Evolutionary conservation across 2,113 vertebrate genomes (phyloP), one percentile per base, ranked within the genome.

Genomic region (Ammodytes marinus): DNA sequence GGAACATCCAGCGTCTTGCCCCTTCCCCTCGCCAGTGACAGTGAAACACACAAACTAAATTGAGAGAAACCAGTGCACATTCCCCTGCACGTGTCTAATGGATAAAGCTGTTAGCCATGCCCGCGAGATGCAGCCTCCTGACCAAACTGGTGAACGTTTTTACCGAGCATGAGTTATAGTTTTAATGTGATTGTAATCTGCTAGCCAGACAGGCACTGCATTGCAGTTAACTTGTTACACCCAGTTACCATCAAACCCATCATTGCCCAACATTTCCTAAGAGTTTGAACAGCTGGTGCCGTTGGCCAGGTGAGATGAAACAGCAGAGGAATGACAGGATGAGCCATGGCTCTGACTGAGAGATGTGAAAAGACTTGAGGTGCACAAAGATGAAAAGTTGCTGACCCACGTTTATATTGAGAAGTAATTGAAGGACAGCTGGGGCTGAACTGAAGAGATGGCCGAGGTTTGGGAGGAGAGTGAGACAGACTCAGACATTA

Each of bases 241-340:
- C 45, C 17, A 83, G 78, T 86, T 88, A 77, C 46, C 80, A 69
- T 90, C 77, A 82, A 80, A 77, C 52, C 61, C 80, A 54, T 72
- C 57, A 17, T 61, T 17, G 71, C 19, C 67, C 72, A 54, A 69
- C 40, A 6, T 53, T 65, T 91, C 67, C 74, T 79, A 42, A 85
- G 60, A 78, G 82, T 84, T 87, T 91, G 79, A 55, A 86, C 91
- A 91, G 91, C 89, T 91, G 89, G 46, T 54, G 37, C 75, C 65
- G 67, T 69, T 82, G 81, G 75, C 78, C 87, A 90, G 87, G 86
- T 86, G 84, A 83, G 70, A 40, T 52, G 61, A 79, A 76, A 79
- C 74, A 79, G 71, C 74, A 74, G 63, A 69, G 82, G 72, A 77
- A 74, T 79, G 83, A 74, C 46, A 58, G 35, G 73, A 79, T 83